Evolutionary conservation across 1,140 invertebrate genomes (phyloP).

Genomic region (Maniola jurtina): DNA sequence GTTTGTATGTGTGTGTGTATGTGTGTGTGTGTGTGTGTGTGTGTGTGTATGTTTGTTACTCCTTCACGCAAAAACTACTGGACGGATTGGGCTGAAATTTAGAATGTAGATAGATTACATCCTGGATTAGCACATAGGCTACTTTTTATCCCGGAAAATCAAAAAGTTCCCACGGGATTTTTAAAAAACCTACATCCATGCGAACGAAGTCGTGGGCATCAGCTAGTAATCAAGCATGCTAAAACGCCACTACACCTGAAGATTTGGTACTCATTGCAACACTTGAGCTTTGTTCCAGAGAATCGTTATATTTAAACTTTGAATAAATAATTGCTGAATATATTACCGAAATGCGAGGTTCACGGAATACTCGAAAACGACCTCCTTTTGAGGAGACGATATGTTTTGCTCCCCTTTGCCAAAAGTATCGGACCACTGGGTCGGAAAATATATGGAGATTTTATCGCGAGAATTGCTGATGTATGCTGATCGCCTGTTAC

Average conservation of each 20-base stretch:
- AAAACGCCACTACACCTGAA: not conserved
- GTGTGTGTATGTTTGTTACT: too few species aligned
- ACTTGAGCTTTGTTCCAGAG: not conserved
- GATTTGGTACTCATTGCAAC: not conserved
- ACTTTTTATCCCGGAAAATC: too few species aligned
- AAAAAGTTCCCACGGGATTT: too few species aligned
- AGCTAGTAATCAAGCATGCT: not conserved
- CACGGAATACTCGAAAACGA: not conserved
- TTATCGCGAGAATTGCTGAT: not conserved
- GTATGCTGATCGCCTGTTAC: too few species aligned
- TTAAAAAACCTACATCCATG: too few species aligned
- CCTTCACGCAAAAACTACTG: too few species aligned
- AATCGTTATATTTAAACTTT: not conserved
- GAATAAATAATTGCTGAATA: conserved; percentile 3
- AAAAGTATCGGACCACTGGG: not conserved
- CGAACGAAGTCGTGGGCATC: too few species aligned
- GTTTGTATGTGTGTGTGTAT: too few species aligned
- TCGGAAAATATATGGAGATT: not conserved
- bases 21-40: too few species aligned
- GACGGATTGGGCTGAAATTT: too few species aligned
- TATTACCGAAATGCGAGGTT: not conserved
- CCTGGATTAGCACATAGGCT: too few species aligned
- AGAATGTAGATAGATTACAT: too few species aligned
- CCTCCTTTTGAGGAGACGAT: not conserved
- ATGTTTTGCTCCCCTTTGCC: not conserved